Evolutionary conservation across 2,888 invertebrate genomes (phyloP), one percentile per base, ranked within the genome.

Genomic region (Amphipoea lucens): DNA sequence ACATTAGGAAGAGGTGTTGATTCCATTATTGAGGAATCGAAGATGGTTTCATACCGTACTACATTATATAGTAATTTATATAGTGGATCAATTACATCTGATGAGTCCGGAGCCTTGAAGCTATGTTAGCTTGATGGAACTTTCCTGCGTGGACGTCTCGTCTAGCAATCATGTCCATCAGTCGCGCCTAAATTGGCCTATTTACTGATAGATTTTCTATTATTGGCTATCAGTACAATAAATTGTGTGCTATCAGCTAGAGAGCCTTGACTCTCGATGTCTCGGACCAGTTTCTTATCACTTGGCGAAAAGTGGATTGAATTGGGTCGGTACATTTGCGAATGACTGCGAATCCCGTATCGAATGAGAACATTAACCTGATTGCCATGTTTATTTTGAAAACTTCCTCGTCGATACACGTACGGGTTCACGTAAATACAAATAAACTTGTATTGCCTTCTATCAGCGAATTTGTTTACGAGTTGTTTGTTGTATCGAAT

Each of bases 251-350:
- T 90, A 89, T 89, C 89, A 79, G 83, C 48, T 40, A 11, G 29
- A 81, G 66, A 88, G 71, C 87, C 81, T 89, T 85, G 89, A 87
- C 78, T 85, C 86, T 82, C 79, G n/a, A 74, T 66, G 76, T 62
- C 67, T 74, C 75, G 66, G 60, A 62, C 77, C 83, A 84, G 71
- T 89, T 81, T 85, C 87, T 89, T 90, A 91, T 91, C 91, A 89
- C 73, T 84, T 85, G 40, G 89, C 84, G 86, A 88, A 91, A 92
- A 94, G 92, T 94, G 93, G 92, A 94, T 94, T 93, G 91, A 92
- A 91, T 89, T 84, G 85, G 87, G 84, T 76, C 84, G 87, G 89
- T 89, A 92, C 90, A 92, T 93, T 93, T 92, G 92, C 93, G 90
- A 93, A 91, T 92, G 90, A 89, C 85, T 92, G 91, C 92, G 90